A percentile compares a stretch with the other conserved stretches of the same genome.
Evolutionary conservation across 1,140 invertebrate genomes (phyloP).

Genomic region (Drosophila punjabiensis): DNA sequence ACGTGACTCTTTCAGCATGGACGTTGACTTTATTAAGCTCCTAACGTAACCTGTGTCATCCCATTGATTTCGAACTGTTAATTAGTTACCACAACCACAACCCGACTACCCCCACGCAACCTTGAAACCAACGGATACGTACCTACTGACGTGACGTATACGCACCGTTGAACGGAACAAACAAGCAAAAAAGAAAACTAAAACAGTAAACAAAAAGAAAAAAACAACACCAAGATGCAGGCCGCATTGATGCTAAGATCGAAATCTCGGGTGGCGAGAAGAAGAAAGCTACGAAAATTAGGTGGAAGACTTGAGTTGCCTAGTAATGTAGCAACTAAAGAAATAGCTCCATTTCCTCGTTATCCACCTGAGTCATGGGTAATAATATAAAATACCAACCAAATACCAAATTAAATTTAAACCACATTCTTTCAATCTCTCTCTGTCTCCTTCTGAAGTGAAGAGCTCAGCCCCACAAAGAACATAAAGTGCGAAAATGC

Average conservation of each 20-base stretch:
- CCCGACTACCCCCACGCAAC: conserved; percentile 15
- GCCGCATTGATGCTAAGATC: conserved; percentile 95
- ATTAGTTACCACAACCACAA: conserved; percentile 10
- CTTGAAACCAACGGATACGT: conserved; percentile 12
- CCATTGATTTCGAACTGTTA: conserved; percentile 74
- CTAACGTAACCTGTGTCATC: conserved; percentile 83
- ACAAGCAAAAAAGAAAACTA: conserved; percentile 72
- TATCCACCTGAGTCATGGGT: conserved; percentile 93
- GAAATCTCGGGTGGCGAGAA: conserved; percentile 92
- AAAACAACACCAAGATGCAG: conserved; percentile 91
- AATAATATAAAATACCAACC: conserved; percentile 84
- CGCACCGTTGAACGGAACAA: conserved; percentile 64
- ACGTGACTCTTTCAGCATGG: conserved; percentile 66
- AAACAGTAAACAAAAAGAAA: conserved; percentile 59
- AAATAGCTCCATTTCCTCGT: conserved; percentile 93
- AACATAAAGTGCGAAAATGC: conserved; percentile 21
- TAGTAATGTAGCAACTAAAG: conserved; percentile 93
- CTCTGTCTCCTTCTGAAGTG: conserved; percentile 38
- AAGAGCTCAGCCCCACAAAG: conserved; percentile 42
- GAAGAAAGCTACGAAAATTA: conserved; percentile 90
- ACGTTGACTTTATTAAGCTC: conserved; percentile 81
- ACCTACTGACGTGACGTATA: conserved; percentile 31
- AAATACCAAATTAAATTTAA: conserved; percentile 65
- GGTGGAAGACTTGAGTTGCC: conserved; percentile 92
- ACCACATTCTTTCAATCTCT: conserved; percentile 69